A percentile compares a stretch with the other conserved stretches of the same genome.
phyloP scores from a whole-genome alignment of 2,797 vertebrate genomes.

The Borostomias antarcticus region DNA sequence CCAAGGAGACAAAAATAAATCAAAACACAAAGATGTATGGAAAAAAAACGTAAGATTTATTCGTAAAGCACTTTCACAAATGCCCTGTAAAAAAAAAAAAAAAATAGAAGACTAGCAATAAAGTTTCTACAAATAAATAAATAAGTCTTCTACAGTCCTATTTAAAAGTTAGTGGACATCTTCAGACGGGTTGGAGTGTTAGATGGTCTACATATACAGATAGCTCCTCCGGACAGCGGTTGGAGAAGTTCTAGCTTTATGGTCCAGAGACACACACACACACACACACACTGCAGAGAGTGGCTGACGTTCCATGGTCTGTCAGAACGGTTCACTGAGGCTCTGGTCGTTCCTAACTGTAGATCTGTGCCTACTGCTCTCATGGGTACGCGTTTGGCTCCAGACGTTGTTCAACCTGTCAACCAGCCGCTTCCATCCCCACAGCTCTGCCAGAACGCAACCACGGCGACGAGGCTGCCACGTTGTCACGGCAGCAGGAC shows the following conservation, averaged over 20 bases:
- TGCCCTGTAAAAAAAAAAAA: slow-evolving; percentile 67
- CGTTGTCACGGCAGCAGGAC: neutral
- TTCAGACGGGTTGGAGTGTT: slow-evolving; percentile 61
- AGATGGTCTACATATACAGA: slow-evolving; percentile 48
- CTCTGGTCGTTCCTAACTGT: no score
- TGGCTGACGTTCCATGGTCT: no score
- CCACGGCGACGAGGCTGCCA: no score
- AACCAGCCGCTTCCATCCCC: no score
- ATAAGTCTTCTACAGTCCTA: slow-evolving; percentile 63
- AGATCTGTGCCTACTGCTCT: no score
- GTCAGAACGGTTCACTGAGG: no score
- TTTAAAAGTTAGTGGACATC: slow-evolving; percentile 58
- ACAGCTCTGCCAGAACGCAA: no score
- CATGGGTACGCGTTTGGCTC: no score
- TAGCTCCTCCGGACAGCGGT: slow-evolving; percentile 21
- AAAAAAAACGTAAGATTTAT: slow-evolving; percentile 62
- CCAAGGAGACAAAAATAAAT: neutral
- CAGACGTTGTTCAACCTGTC: no score
- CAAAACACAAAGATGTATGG: slow-evolving; percentile 37
- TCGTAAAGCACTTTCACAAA: slow-evolving; percentile 64
- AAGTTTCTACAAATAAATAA: slow-evolving; percentile 78
- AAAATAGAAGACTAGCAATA: slow-evolving; percentile 63
- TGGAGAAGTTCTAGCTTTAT: neutral
- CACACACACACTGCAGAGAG: no score
- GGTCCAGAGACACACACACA: no score